Evolutionary conservation across 1,140 invertebrate species (phyloP), one percentile per base, ranked within the genome.

Genomic region (Penaeus chinensis): DNA sequence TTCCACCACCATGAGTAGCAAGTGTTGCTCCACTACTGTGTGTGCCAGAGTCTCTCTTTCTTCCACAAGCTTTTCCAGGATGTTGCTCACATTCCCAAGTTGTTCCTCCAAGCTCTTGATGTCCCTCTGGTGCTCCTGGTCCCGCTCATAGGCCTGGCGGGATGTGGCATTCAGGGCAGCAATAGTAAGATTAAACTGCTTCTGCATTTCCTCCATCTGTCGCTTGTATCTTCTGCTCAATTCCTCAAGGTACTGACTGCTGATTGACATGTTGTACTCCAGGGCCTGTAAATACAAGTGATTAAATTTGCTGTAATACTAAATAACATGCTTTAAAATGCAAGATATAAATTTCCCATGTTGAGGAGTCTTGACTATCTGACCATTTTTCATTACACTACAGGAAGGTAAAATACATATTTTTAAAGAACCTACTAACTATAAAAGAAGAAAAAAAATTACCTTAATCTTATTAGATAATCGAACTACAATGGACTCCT

Each of bases 381-480:
- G 19, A 8, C 37, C 4, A 42, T 42, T 42, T 42, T 42, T 42
- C 37, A 78, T 22, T 65, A 66, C 24, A 37, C 42, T 18, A 65
- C 20, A 63, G 24, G 22, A 65, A 62, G 54, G 63, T 86, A 54
- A 76, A 37, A 89, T 27, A 63, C 27, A 5, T 32, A 60, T n/a
- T 47, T 61, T 16, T 13, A 20, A 80, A 37, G 81, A 65, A 47
- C 32, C 32, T 24, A 37, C 71, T 24, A n/a, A 82, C 7, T 69
- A 78, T 54, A 19, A n/a, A 63, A n/a, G 32, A 24, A 76, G 22
- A 87, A 20, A 74, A 42, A 0, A 84, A 2, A 92, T 91, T 91
- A 96, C 96, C 94, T 98, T 98, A 47, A 99, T 98, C 91, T 98
- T 95, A 93, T 99, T 99, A 62, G 96, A 97, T 42, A 99, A 93